Base-by-base conservation (phyloP, 2,113 vertebrate genomes). In the Trinectes maculatus region DNA sequence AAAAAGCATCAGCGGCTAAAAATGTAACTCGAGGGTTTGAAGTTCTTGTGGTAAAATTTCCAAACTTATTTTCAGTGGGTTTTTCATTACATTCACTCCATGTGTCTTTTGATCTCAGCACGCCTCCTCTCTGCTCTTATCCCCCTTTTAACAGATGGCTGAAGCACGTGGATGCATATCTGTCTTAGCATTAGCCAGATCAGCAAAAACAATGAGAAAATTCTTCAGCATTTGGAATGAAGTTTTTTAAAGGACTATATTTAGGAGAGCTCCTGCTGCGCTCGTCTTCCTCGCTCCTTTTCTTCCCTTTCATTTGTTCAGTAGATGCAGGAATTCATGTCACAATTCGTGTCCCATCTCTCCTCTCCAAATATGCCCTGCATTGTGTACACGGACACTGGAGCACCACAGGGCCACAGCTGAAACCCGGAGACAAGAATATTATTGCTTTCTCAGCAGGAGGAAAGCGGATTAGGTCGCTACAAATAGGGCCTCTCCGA, bases 21-120 rank as follows among this genome's bases (percentile, higher is more conserved):
- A 53, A 31, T 67, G 19, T 42, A 26, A 62, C 48, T 66, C 56
- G 7, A 49, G 21, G 34, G 1, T 82, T 67, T 64, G 15, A 81
- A 74, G 54, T 82, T 77, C 10, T 44, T 9, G n/a, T 36, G 25
- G 46, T 34, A 68, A 63, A 83, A 83, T 77, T 73, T 82, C 44
- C 16, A 67, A 69, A 84, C 77, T 74, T 70, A 76, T 70, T 71
- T 74, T 76, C 57, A 57, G 58, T 52, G 4, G 44, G 75, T 71
- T 82, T 87, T 86, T 58, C 57, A 85, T 82, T 67, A 74, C 39
- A 54, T 60, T 82, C 82, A 63, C 80, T 39, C 47, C 80, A 80
- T 85, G 86, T 83, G 87, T 87, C 86, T 83, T 91, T 89, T 91
- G 82, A 91, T 89, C 84, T 86, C 88, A 80, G 79, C 88, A 82